phyloP scores from a whole-genome alignment of 2,888 invertebrate genomes.

The Rhogogaster chlorosoma region DNA sequence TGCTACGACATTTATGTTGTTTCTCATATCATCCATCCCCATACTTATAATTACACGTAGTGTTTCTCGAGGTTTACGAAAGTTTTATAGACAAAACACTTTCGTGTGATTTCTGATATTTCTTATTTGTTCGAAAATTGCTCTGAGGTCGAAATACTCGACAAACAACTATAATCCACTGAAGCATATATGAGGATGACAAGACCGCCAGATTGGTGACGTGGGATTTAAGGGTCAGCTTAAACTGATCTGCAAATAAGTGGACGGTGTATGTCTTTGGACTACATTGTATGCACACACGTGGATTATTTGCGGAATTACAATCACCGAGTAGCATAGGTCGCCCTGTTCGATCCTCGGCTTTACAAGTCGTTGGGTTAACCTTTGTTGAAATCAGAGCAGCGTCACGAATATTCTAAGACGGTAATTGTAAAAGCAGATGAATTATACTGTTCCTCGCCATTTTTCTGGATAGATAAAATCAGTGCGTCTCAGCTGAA shows the following conservation, averaged over 20 bases:
- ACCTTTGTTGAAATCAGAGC: not conserved
- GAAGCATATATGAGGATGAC: not conserved
- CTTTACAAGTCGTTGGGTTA: not conserved
- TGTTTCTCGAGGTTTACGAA: not conserved
- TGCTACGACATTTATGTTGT: not conserved
- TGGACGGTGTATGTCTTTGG: not conserved
- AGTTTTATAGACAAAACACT: not conserved
- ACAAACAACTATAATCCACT: not conserved
- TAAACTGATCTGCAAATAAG: conserved; percentile 8
- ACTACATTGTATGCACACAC: not conserved
- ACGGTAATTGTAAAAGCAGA: not conserved
- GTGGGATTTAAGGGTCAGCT: not conserved
- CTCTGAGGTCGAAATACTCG: not conserved
- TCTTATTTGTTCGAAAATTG: not conserved
- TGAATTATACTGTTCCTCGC: not conserved
- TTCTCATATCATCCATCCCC: not conserved
- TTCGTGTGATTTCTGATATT: not conserved
- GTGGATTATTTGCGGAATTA: not conserved
- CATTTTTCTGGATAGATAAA: not conserved
- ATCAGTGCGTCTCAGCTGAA: too few relatives aligned
- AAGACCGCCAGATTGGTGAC: not conserved
- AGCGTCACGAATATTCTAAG: not conserved
- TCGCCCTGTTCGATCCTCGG: not conserved
- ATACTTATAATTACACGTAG: too few relatives aligned
- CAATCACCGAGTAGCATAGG: not conserved